Evolutionary conservation across 2,113 vertebrate species (phyloP).

Genomic region (Tachysurus vachellii): DNA sequence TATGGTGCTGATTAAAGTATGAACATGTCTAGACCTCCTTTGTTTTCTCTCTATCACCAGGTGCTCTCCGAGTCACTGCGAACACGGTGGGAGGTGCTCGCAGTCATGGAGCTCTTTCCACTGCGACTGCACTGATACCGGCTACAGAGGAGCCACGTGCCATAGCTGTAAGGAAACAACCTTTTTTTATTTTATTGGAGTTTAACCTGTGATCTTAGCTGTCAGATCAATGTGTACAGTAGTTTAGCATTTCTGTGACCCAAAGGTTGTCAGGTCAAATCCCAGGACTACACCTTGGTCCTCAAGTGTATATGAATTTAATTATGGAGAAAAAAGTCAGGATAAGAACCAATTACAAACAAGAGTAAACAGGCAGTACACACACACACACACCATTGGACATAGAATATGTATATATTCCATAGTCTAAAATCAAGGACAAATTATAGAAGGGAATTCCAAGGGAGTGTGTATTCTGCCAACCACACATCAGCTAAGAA

Average conservation of each 20-base stretch:
- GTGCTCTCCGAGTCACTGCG: slow-evolving; percentile 90
- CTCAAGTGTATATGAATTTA: not conserved
- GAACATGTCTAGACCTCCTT: slow-evolving; percentile 5
- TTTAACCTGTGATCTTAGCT: not conserved
- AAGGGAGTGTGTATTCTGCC: not conserved
- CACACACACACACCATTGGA: not conserved
- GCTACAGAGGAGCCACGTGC: slow-evolving; percentile 90
- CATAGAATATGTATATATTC: slow-evolving; percentile 5
- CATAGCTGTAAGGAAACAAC: slow-evolving; percentile 82
- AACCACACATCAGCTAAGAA: not conserved
- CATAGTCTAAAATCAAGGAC: slow-evolving; percentile 26
- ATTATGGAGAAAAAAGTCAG: not conserved
- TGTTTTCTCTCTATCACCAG: slow-evolving; percentile 64
- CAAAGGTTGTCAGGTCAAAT: not conserved
- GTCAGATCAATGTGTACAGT: no score
- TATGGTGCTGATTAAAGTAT: not conserved
- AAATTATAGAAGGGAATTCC: not conserved
- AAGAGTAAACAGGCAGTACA: not conserved
- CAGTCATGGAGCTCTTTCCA: slow-evolving; percentile 91
- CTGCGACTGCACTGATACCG: slow-evolving; percentile 86
- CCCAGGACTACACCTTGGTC: not conserved
- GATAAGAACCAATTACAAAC: not conserved
- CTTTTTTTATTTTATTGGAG: not conserved
- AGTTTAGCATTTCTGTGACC: not conserved
- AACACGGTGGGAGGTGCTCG: slow-evolving; percentile 89